phyloP scores from a whole-genome alignment of 1,140 invertebrate genomes.

The Armadillidium nasatum region DNA sequence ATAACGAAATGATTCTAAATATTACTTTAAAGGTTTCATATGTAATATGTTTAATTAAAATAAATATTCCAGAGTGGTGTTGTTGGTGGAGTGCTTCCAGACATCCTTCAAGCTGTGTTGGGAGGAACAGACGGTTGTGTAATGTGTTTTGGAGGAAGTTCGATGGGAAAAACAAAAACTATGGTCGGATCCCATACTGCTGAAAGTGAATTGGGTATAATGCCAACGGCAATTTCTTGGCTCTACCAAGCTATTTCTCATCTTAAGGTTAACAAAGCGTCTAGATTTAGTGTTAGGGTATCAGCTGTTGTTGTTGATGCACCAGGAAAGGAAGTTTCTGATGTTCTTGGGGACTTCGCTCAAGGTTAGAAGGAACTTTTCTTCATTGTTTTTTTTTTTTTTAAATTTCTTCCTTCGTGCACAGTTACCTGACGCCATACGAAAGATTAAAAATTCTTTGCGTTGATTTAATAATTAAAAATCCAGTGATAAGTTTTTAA shows the following conservation, averaged over 20 bases:
- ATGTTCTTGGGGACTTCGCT: slow-evolving; percentile 40
- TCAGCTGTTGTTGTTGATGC: slow-evolving; percentile 78
- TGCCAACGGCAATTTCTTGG: slow-evolving; percentile 90
- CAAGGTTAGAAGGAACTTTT: slow-evolving; percentile 28
- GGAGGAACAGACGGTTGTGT: slow-evolving; percentile 92
- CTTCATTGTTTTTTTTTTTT: too few species aligned
- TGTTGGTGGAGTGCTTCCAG: slow-evolving; percentile 78
- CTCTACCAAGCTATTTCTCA: slow-evolving; percentile 87
- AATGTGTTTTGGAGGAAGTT: slow-evolving; percentile 82
- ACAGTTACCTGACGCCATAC: too few species aligned
- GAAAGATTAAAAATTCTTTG: too few species aligned
- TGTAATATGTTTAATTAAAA: too few species aligned
- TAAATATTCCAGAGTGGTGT: slow-evolving; percentile 68
- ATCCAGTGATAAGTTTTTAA: too few species aligned
- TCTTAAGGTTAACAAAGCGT: slow-evolving; percentile 84
- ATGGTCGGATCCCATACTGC: slow-evolving; percentile 80
- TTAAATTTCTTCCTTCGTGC: too few species aligned
- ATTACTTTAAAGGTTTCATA: too few species aligned
- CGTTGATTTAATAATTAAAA: too few species aligned
- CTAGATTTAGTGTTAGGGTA: slow-evolving; percentile 80
- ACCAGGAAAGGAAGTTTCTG: slow-evolving; percentile 34
- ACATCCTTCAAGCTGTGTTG: slow-evolving; percentile 89
- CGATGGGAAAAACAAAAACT: slow-evolving; percentile 81
- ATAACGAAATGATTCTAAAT: too few species aligned
- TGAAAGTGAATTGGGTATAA: slow-evolving; percentile 70